Conservation (phyloP, 2,113 vertebrate genomes). For the Xiphophorus maculatus region DNA sequence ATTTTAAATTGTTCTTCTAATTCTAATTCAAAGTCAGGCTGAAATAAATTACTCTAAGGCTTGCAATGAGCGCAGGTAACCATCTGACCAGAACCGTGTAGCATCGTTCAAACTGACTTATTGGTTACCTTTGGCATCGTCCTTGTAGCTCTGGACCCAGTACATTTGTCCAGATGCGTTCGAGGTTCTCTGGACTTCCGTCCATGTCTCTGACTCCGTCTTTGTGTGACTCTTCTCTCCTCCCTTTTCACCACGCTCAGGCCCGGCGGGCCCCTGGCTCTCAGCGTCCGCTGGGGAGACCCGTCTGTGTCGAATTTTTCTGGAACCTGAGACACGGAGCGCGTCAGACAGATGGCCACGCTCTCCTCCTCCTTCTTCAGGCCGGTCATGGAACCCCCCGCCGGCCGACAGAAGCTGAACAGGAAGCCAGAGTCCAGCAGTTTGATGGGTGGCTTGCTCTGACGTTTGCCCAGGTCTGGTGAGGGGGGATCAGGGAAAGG, state of each 20-base stretch:
- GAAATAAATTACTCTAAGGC: too few relatives aligned
- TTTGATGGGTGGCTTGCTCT: slow-evolving; percentile 84
- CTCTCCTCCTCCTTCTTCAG: slow-evolving; percentile 83
- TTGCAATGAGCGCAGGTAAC: too few relatives aligned
- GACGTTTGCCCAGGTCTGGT: slow-evolving; percentile 81
- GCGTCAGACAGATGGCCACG: slow-evolving; percentile 81
- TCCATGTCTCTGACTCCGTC: slow-evolving; percentile 33
- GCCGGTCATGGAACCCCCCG: slow-evolving; percentile 60
- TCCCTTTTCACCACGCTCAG: slow-evolving; percentile 62
- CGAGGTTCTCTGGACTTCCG: slow-evolving; percentile 20
- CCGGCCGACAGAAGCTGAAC: slow-evolving; percentile 79
- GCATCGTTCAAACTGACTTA: not conserved
- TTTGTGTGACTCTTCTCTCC: slow-evolving; percentile 58
- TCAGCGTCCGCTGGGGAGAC: slow-evolving; percentile 55
- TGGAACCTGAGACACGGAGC: slow-evolving; percentile 72
- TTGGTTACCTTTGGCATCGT: slow-evolving; percentile 66
- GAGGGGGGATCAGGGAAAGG: slow-evolving; percentile 65
- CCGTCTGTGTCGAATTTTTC: slow-evolving; percentile 46
- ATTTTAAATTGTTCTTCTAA: not conserved
- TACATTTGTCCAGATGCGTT: slow-evolving; percentile 31
- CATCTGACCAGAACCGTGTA: too few relatives aligned
- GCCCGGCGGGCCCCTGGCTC: slow-evolving; percentile 46
- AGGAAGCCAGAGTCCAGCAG: slow-evolving; percentile 83
- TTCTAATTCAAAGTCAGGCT: too few relatives aligned
- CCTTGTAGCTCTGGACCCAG: slow-evolving; percentile 33